A percentile compares a stretch with the other conserved stretches of the same genome.
Conservation (phyloP, 2,888 invertebrate genomes). For the Eilema sororculum region DNA sequence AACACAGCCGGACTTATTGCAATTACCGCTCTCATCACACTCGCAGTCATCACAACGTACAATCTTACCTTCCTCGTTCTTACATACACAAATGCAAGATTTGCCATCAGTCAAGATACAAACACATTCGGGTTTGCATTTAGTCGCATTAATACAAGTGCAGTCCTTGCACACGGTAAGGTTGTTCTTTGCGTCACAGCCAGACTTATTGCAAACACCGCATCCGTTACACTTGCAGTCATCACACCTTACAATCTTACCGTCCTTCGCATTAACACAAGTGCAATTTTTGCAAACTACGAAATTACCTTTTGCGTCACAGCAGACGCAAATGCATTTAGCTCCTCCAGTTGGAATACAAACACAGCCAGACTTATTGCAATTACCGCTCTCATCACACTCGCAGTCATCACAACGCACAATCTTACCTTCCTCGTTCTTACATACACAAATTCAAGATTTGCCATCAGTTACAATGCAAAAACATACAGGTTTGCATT, state of each 20-base stretch:
- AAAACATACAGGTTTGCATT: constrained; percentile 39
- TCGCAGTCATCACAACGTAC: constrained; percentile 54
- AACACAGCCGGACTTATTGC: constrained; percentile 55
- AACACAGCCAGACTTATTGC: constrained; percentile 15
- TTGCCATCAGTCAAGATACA: constrained; percentile 48
- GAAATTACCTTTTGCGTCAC: constrained; percentile 6
- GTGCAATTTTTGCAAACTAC: constrained; percentile 12
- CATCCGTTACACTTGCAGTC: neutral
- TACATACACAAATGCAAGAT: constrained; percentile 50
- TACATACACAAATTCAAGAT: constrained; percentile 46
- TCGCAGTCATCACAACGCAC: constrained; percentile 33
- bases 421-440: constrained; percentile 36
- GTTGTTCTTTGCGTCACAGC: constrained; percentile 7
- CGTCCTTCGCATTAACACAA: constrained; percentile 34
- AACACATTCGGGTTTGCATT: constrained; percentile 35
- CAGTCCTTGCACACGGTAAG: constrained; percentile 36
- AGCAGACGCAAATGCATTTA: constrained; percentile 16
- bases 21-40: constrained; percentile 45
- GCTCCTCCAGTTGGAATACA: constrained; percentile 11
- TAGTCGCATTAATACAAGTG: constrained; percentile 24
- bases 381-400: constrained; percentile 2
- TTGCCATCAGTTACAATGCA: constrained; percentile 47
- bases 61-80: constrained; percentile 42
- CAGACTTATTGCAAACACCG: too few relatives aligned
- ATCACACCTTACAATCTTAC: constrained; percentile 37